Evolutionary conservation across 2,797 vertebrate genomes (phyloP).

Genomic region (Ciconia nigra): DNA sequence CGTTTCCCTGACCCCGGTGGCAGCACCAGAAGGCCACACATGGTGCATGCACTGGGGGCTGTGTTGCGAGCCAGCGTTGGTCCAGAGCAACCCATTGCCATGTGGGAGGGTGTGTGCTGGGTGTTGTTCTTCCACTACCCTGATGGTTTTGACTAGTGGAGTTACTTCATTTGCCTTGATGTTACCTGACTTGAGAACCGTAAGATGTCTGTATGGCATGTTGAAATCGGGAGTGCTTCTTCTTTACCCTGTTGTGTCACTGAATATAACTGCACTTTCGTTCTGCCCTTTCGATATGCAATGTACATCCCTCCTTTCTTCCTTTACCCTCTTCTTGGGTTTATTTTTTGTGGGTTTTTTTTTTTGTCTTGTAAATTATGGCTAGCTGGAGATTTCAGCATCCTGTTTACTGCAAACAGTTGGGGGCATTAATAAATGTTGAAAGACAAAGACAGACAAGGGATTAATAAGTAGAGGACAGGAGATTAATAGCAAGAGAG

Average conservation of each 20-base stretch:
- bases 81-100: background rate
- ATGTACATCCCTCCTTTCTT: background rate
- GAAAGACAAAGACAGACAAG: conserved; percentile 35
- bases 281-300: background rate
- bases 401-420: conserved; percentile 23
- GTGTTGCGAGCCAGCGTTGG: rapidly evolving
- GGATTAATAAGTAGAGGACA: conserved; percentile 43
- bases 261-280: background rate
- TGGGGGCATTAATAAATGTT: conserved; percentile 46
- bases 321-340: background rate
- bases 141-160: background rate
- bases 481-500: conserved; percentile 27
- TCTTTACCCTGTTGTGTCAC: background rate
- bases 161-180: background rate
- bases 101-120: background rate
- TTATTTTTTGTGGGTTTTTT: background rate
- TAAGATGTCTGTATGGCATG: rapidly evolving
- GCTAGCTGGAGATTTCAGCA: background rate
- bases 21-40: background rate
- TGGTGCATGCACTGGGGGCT: rapidly evolving
- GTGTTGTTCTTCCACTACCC: background rate
- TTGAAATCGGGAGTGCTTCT: background rate
- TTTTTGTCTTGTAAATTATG: background rate
- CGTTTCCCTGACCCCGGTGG: background rate
- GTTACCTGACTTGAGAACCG: background rate